Conservation (phyloP, 1,140 invertebrate genomes). For the Drosophila tristis region DNA sequence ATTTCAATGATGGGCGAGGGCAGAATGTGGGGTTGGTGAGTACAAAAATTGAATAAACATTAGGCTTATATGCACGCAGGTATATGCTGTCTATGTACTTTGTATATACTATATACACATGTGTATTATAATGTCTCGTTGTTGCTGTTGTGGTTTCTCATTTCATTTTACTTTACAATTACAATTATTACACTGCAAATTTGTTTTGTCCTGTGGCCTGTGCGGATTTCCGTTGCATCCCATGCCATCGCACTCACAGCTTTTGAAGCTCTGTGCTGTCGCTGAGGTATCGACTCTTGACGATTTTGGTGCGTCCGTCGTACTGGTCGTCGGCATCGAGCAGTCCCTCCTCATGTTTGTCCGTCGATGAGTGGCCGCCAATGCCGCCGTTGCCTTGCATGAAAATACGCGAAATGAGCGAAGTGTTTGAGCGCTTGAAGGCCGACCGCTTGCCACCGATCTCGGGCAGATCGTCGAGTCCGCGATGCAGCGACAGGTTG, state of each 20-base stretch:
- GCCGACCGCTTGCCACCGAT: slow-evolving; percentile 47
- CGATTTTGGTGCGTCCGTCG: slow-evolving; percentile 58
- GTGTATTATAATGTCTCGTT: slow-evolving; percentile 1
- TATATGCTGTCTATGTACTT: neutral
- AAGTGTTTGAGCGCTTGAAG: slow-evolving; percentile 73
- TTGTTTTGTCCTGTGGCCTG: slow-evolving; percentile 39
- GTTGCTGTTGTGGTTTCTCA: neutral
- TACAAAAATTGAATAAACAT: neutral
- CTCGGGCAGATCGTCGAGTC: slow-evolving; percentile 87
- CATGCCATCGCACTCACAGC: slow-evolving; percentile 35
- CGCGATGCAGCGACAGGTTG: slow-evolving; percentile 89
- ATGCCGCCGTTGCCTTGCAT: slow-evolving; percentile 24
- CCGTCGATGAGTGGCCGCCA: slow-evolving; percentile 13
- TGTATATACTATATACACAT: slow-evolving; percentile 19
- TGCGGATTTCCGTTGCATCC: neutral
- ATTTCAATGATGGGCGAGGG: neutral
- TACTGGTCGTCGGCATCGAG: slow-evolving; percentile 59
- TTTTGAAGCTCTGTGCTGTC: slow-evolving; percentile 81
- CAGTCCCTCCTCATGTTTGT: slow-evolving; percentile 71
- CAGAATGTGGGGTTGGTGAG: no score
- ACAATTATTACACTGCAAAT: slow-evolving; percentile 66
- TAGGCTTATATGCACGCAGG: neutral
- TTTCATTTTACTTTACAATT: slow-evolving; percentile 13
- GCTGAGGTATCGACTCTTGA: slow-evolving; percentile 68
- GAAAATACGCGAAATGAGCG: slow-evolving; percentile 73